Evolutionary conservation across 1,140 invertebrate genomes (phyloP).

Genomic region (Globodera ellingtonae): DNA sequence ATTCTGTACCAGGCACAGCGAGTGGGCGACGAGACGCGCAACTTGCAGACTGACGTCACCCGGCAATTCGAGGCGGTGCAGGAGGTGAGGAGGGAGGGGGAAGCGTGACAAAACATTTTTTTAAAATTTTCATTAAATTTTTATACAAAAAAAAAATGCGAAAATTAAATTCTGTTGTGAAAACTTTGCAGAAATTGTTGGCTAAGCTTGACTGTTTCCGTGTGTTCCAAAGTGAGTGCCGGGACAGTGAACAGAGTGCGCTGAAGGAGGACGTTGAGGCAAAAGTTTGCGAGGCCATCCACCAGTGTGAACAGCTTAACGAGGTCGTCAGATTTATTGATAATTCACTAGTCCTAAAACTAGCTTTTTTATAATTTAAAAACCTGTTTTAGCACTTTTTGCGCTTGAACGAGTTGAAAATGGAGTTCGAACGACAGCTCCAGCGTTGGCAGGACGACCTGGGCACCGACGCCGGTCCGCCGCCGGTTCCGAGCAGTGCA

Average conservation of each 20-base stretch:
- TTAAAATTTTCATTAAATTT: not conserved
- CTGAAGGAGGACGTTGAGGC: conserved; percentile 21
- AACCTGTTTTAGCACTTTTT: not conserved
- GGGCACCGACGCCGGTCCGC: too few species aligned
- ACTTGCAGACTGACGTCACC: not conserved
- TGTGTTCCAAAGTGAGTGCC: not conserved
- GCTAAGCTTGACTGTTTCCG: not conserved
- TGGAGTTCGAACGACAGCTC: not conserved
- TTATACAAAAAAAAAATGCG: too few species aligned
- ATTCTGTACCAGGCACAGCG: not conserved
- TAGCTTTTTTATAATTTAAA: too few species aligned
- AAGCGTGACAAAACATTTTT: not conserved
- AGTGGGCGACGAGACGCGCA: not conserved
- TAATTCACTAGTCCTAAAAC: too few species aligned
- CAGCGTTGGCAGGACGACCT: not conserved
- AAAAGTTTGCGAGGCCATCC: not conserved
- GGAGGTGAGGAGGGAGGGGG: not conserved
- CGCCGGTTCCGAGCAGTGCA: not conserved
- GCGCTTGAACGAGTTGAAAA: not conserved
- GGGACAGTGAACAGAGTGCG: not conserved
- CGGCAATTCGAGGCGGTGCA: conserved; percentile 7
- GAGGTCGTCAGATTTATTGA: not conserved
- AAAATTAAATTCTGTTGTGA: too few species aligned
- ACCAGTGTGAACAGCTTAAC: conserved; percentile 13
- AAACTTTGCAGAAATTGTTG: conserved; percentile 5